A percentile compares a stretch with the other conserved stretches of the same genome.
These are phyloP conservation scores for Melipona quadrifasciata DNA, from an alignment of 1,140 invertebrate genomes.

Conservation along the genomic window DNA sequence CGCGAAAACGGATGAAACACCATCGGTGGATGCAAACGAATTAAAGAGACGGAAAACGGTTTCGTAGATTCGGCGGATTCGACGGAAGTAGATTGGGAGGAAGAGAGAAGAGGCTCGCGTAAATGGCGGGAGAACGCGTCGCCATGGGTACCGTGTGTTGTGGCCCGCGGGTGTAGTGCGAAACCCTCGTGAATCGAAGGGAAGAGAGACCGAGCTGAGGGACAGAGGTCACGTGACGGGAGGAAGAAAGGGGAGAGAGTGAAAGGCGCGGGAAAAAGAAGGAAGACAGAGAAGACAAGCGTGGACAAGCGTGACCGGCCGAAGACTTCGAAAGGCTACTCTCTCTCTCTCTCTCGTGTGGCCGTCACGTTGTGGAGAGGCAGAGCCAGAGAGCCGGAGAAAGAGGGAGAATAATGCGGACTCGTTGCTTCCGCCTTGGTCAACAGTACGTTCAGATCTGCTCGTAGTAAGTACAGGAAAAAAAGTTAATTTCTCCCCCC, in stretches of 20 bases:
- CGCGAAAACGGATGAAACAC: too few species aligned
- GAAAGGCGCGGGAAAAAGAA: conserved; percentile 16
- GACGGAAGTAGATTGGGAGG: conserved; percentile 41
- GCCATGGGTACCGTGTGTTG: conserved; percentile 75
- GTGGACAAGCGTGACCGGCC: conserved; percentile 46
- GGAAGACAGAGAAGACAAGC: conserved; percentile 25
- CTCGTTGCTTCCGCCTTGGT: conserved; percentile 68
- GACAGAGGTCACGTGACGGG: neutral
- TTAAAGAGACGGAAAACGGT: neutral
- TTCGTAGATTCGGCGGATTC: conserved; percentile 44
- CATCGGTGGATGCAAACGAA: neutral
- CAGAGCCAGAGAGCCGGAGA: neutral
- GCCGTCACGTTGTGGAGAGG: neutral
- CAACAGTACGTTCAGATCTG: conserved; percentile 63
- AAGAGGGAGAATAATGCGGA: conserved; percentile 67
- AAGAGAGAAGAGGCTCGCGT: conserved; percentile 9
- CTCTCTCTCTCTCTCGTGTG: conserved; percentile 34
- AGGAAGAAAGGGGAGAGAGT: neutral
- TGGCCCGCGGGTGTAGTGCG: conserved; percentile 69
- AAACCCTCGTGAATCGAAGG: conserved; percentile 30
- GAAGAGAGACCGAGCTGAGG: neutral
- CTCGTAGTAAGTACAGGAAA: conserved; percentile 66
- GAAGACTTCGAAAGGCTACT: conserved; percentile 31
- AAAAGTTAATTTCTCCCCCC: neutral
- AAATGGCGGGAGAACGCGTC: conserved; percentile 59